phyloP scores from a whole-genome alignment of 2,797 vertebrate genomes.

The Anas bernieri region DNA sequence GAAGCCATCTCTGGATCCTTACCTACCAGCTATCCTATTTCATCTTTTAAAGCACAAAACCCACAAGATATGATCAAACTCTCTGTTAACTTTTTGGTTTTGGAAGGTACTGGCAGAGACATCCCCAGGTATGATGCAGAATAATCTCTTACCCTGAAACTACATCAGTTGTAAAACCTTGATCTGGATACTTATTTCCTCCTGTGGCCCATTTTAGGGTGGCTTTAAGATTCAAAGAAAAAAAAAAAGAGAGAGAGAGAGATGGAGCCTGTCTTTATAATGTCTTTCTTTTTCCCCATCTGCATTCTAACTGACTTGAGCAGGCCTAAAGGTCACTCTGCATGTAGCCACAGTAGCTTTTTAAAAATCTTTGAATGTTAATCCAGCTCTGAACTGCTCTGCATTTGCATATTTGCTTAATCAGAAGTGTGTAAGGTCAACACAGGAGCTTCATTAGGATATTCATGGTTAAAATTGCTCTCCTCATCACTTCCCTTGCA shows the following conservation, averaged over 20 bases:
- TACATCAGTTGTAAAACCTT: neutral
- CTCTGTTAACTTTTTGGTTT: neutral
- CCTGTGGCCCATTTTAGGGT: neutral
- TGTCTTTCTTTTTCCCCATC: constrained; percentile 35
- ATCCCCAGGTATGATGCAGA: neutral
- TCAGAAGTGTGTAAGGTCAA: constrained; percentile 67
- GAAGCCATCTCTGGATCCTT: neutral
- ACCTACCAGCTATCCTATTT: neutral
- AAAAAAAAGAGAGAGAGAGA: neutral
- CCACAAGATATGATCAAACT: neutral
- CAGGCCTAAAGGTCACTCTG: constrained; percentile 64
- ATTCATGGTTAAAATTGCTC: constrained; percentile 65
- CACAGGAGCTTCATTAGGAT: constrained; percentile 59
- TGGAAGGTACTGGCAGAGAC: neutral
- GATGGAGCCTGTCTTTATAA: constrained; percentile 27
- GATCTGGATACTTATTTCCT: constrained; percentile 7
- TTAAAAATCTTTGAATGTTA: constrained; percentile 63
- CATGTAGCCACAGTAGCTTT: constrained; percentile 49
- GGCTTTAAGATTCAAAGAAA: neutral
- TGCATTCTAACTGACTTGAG: constrained; percentile 53
- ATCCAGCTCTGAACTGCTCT: constrained; percentile 51
- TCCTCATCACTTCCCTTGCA: constrained; percentile 50
- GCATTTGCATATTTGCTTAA: constrained; percentile 73
- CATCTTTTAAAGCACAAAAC: neutral
- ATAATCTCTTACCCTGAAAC: neutral